Percentiles rank a stretch among this genome's conserved stretches.
phyloP scores from a whole-genome alignment of 2,888 invertebrate genomes.

The Gnatocerus cornutus region DNA sequence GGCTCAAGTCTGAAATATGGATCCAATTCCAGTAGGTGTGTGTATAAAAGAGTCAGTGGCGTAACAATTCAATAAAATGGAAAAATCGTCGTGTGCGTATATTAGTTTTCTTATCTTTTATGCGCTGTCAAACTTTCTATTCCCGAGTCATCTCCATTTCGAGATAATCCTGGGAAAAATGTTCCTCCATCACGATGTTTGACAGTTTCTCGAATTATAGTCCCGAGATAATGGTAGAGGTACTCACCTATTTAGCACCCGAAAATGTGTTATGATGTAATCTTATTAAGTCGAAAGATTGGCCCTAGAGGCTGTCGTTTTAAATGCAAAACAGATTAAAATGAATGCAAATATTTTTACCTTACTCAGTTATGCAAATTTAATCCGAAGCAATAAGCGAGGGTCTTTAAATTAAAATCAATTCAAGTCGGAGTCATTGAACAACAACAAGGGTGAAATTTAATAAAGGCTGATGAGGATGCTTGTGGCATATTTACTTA shows the following conservation, averaged over 20 bases:
- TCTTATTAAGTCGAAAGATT: conserved; percentile 39
- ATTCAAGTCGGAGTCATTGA: conserved; percentile 46
- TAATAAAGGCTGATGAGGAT: conserved; percentile 45
- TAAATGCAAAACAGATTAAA: conserved; percentile 49
- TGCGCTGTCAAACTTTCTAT: conserved; percentile 44
- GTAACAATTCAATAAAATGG: conserved; percentile 47
- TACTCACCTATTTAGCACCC: conserved; percentile 19
- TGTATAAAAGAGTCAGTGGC: conserved; percentile 41
- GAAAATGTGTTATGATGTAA: conserved; percentile 42
- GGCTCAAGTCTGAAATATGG: conserved; percentile 41
- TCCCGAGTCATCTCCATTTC: conserved; percentile 36
- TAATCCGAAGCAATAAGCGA: conserved; percentile 47
- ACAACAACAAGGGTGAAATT: conserved; percentile 48
- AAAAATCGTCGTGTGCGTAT: conserved; percentile 43
- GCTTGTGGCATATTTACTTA: conserved; percentile 39
- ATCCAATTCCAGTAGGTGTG: conserved; percentile 37
- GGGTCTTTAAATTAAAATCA: conserved; percentile 49
- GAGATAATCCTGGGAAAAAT: conserved; percentile 25
- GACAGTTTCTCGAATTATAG: conserved; percentile 36
- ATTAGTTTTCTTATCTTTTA: conserved; percentile 47
- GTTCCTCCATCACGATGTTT: conserved; percentile 18
- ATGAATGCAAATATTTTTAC: conserved; percentile 51
- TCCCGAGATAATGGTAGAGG: conserved; percentile 12
- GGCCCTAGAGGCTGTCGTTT: conserved; percentile 33
- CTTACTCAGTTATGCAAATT: conserved; percentile 50